Conservation (phyloP, 2,797 vertebrate genomes). For the Pagetopsis macropterus region DNA sequence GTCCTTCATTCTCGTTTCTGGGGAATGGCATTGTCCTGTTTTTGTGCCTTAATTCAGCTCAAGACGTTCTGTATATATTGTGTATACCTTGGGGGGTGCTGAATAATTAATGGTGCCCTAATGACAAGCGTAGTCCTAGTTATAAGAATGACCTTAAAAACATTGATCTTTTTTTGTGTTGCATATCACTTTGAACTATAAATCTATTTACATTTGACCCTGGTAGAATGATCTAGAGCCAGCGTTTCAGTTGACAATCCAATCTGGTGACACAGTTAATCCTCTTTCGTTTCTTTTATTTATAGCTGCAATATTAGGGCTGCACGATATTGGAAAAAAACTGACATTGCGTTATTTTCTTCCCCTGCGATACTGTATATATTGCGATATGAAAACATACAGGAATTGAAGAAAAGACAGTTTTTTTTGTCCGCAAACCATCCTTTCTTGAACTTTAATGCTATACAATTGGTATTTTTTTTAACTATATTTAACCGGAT, state of each 20-base stretch:
- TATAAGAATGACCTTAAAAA: conserved; percentile 83
- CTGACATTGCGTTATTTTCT: too few species aligned
- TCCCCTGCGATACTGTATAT: too few species aligned
- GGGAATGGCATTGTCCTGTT: conserved; percentile 70
- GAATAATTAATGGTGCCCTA: conserved; percentile 82
- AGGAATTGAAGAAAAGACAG: too few species aligned
- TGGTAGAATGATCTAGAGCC: conserved; percentile 62
- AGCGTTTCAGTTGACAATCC: conserved; percentile 34
- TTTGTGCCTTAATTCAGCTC: conserved; percentile 58
- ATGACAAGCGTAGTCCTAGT: conserved; percentile 79
- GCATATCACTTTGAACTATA: conserved; percentile 75
- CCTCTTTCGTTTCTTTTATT: background rate
- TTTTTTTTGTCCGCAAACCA: too few species aligned
- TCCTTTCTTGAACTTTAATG: too few species aligned
- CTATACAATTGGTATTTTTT: too few species aligned
- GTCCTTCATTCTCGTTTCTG: conserved; percentile 41
- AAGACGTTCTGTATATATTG: conserved; percentile 61
- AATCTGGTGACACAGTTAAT: conserved; percentile 10
- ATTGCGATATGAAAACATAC: too few species aligned
- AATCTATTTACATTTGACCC: conserved; percentile 73
- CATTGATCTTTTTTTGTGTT: conserved; percentile 79
- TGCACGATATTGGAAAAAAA: too few species aligned
- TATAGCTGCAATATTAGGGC: background rate
- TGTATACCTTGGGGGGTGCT: conserved; percentile 74
- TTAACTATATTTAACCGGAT: too few species aligned